These are phyloP conservation scores for Xerus inauris DNA, from an alignment of 2,113 vertebrate genomes.

Conservation along the genomic window DNA sequence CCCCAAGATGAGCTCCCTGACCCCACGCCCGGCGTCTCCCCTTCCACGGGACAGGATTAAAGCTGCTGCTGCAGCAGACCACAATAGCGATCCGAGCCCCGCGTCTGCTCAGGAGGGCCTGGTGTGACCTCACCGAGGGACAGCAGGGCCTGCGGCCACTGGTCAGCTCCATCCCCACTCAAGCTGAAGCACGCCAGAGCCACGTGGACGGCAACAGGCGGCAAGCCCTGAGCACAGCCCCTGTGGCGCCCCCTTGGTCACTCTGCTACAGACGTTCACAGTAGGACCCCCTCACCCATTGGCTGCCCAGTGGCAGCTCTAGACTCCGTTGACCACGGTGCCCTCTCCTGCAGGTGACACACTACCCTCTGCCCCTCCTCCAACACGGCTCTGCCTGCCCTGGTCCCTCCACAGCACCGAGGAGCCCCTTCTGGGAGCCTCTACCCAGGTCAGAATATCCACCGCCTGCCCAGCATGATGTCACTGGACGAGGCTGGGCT, in stretches of 20 bases:
- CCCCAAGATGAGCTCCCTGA: too few species aligned
- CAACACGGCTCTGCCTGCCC: fast-evolving
- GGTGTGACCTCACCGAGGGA: fast-evolving
- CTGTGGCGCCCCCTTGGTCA: too few species aligned
- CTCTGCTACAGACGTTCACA: fast-evolving
- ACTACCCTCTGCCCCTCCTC: neutral
- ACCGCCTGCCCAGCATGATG: constrained; percentile 79
- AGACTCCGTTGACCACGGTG: fast-evolving
- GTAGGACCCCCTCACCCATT: neutral
- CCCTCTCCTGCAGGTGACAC: too few species aligned
- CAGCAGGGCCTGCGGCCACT: fast-evolving
- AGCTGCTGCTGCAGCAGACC: neutral
- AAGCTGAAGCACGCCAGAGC: neutral
- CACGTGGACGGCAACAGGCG: fast-evolving
- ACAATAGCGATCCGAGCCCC: fast-evolving
- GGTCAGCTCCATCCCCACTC: neutral
- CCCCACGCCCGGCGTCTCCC: too few species aligned
- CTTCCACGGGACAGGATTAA: too few species aligned
- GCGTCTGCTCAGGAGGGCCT: fast-evolving
- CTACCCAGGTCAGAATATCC: constrained; percentile 53
- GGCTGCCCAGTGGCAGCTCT: neutral
- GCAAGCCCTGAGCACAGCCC: neutral
- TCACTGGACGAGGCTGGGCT: constrained; percentile 78
- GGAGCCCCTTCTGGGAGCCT: constrained; percentile 23
- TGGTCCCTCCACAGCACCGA: neutral